Conservation (phyloP, 2,888 invertebrate genomes). For the Actias luna region DNA sequence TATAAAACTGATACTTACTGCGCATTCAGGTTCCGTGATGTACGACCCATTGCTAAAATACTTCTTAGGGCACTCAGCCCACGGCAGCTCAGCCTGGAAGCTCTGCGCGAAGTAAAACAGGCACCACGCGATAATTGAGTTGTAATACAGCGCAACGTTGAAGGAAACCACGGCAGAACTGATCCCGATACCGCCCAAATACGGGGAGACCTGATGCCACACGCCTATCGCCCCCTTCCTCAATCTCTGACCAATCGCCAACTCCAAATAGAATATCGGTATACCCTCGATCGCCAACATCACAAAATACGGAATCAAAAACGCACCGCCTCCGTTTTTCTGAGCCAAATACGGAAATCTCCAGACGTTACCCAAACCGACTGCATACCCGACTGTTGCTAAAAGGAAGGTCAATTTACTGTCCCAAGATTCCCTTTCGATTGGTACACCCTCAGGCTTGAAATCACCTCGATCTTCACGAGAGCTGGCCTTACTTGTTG, state of each 20-base stretch:
- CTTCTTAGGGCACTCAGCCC: slow-evolving; percentile 94
- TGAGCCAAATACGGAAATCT: slow-evolving; percentile 97
- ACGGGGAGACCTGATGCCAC: slow-evolving; percentile 96
- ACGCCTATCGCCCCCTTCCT: slow-evolving; percentile 97
- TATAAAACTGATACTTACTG: slow-evolving; percentile 78
- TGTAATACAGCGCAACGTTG: slow-evolving; percentile 97
- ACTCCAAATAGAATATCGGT: slow-evolving; percentile 97
- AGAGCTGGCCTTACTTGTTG: slow-evolving; percentile 84
- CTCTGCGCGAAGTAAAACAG: slow-evolving; percentile 97
- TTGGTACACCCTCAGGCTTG: slow-evolving; percentile 87
- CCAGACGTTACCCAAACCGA: slow-evolving; percentile 97
- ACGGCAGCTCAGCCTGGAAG: slow-evolving; percentile 94
- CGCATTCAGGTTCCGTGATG: slow-evolving; percentile 90
- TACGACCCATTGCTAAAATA: slow-evolving; percentile 91
- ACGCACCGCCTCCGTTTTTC: slow-evolving; percentile 98
- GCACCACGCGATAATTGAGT: slow-evolving; percentile 99
- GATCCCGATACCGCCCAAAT: slow-evolving; percentile 93
- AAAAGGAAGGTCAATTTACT: slow-evolving; percentile 95
- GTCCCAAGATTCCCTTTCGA: slow-evolving; percentile 95
- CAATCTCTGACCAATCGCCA: slow-evolving; percentile 96
- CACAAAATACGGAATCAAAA: slow-evolving; percentile 97
- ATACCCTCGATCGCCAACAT: slow-evolving; percentile 97
- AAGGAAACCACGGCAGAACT: slow-evolving; percentile 98
- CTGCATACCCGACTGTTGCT: slow-evolving; percentile 97
- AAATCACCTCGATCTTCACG: slow-evolving; percentile 84